Evolutionary conservation across 2,888 invertebrate genomes (phyloP).

Genomic region (Eristalis pertinax): DNA sequence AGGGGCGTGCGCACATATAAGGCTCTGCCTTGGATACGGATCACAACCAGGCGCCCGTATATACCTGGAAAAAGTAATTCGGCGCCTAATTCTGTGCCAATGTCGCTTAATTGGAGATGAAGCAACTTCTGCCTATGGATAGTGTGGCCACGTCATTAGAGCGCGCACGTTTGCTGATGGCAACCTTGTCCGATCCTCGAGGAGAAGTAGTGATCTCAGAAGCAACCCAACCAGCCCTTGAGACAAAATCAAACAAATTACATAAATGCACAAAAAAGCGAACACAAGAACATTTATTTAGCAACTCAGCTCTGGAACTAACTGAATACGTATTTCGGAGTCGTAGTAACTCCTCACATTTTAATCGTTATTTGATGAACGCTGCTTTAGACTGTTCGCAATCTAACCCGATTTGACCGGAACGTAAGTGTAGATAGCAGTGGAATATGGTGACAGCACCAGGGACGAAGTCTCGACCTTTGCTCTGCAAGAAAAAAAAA

Average conservation of each 20-base stretch:
- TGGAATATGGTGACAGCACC: constrained; percentile 84
- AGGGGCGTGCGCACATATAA: too few relatives aligned
- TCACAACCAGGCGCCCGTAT: too few relatives aligned
- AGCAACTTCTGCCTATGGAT: too few relatives aligned
- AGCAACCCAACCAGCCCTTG: too few relatives aligned
- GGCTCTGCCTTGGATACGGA: too few relatives aligned
- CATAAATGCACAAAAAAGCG: constrained; percentile 61
- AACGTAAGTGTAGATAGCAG: constrained; percentile 87
- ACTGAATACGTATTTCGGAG: constrained; percentile 33
- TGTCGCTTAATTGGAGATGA: too few relatives aligned
- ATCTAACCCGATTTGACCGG: constrained; percentile 81
- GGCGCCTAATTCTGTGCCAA: too few relatives aligned
- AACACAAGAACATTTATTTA: constrained; percentile 59
- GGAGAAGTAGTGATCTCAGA: too few relatives aligned
- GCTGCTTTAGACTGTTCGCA: neutral
- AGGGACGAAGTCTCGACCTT: constrained; percentile 84
- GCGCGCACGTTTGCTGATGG: too few relatives aligned
- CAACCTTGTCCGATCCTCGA: too few relatives aligned
- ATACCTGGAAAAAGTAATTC: too few relatives aligned
- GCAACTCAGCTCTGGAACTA: constrained; percentile 35
- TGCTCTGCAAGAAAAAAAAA: constrained; percentile 82
- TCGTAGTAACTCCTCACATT: neutral
- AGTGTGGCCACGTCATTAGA: too few relatives aligned
- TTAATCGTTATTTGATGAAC: constrained; percentile 11
- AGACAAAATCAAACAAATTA: neutral